Conservation (phyloP, 92 coral and sea anemone genomes). For the Phenganax stokvisi region DNA sequence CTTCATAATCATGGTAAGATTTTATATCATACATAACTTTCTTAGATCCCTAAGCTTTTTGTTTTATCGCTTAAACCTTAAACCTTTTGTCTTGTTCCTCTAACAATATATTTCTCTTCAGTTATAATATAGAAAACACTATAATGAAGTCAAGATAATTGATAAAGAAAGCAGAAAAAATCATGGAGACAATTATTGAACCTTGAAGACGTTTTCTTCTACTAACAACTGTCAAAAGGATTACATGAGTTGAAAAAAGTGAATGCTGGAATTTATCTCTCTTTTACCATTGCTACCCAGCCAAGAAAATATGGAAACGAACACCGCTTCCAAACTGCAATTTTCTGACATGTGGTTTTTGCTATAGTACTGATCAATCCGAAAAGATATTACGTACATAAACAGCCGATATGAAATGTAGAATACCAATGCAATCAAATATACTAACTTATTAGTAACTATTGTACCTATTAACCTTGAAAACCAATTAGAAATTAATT, state of each 20-base stretch:
- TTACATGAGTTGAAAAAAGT: neutral
- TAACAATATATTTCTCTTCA: constrained; percentile 14
- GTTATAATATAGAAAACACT: constrained; percentile 12
- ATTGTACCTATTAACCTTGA: neutral
- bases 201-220: neutral
- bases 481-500: neutral
- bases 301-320: neutral
- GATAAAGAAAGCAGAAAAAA: neutral
- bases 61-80: neutral
- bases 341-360: neutral
- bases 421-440: neutral
- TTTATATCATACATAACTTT: neutral
- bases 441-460: neutral
- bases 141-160: neutral
- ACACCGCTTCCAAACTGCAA: neutral
- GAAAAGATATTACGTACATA: neutral
- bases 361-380: neutral
- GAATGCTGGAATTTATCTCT: neutral
- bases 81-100: constrained; percentile 11
- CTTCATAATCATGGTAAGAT: constrained; percentile 12
- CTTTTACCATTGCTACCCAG: neutral
- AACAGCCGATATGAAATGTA: neutral
- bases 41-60: constrained; percentile 6
- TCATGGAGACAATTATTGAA: too few relatives aligned
- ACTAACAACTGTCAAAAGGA: neutral